Evolutionary conservation across 2,888 invertebrate species (phyloP), one percentile per base, ranked within the genome.

Genomic region (Alentia gelatinosa): DNA sequence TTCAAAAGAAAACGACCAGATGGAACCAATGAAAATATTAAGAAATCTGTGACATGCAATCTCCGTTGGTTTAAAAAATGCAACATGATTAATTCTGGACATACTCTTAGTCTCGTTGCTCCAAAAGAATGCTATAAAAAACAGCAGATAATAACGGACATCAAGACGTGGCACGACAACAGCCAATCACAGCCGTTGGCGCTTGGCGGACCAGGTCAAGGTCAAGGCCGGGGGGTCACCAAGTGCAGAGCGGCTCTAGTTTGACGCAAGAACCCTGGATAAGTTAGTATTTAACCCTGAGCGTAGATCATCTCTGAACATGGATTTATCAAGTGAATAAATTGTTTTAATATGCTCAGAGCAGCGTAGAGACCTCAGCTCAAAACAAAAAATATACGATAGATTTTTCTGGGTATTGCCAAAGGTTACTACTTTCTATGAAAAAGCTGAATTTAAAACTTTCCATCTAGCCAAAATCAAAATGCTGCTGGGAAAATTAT

Each of bases 51-150:
- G 83, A 83, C 83, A 83, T 83, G 83, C 83, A 83, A n/a, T 83
- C 83, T 83, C 42, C 40, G 39, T 35, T 74, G n/a, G 33, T 4
- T 30, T 30, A 33, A 74, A 83, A 40, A 83, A 39, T 83, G 83
- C 83, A 83, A 83, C 83, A 83, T 83, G 83, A 83, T 83, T 39
- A 83, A 88, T 35, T 88, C 88, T 50, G 63, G 74, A 56, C 90
- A 90, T 90, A 90, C 90, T 56, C 56, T 79, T 90, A 83, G 47
- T 90, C 33, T 79, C 79, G 83, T 90, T 84, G 83, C 84, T 84
- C 90, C 90, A 90, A 84, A 90, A 90, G 90, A 90, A 90, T 84
- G 90, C 90, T 90, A 83, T 47, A 83, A 90, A 83, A 90, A 83
- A 83, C 40, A 83, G 83, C 83, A 83, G 83, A 74, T 83, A 39